Conservation (phyloP, 2,113 vertebrate species). For the Paramisgurnus dabryanus region DNA sequence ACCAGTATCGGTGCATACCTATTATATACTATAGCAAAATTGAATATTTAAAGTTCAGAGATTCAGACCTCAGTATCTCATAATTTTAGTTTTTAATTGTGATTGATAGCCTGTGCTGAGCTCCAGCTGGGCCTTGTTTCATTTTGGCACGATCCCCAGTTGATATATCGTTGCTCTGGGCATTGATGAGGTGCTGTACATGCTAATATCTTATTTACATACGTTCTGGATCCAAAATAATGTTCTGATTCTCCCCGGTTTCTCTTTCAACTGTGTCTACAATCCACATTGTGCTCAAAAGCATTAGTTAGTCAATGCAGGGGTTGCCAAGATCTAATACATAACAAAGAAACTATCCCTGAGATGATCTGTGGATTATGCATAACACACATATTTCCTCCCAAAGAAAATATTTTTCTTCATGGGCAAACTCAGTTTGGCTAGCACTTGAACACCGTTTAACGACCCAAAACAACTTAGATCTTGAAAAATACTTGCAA, state of each 20-base stretch:
- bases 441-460: neutral
- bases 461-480: too few species aligned
- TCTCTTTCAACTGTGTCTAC: neutral
- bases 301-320: neutral
- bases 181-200: slow-evolving; percentile 5
- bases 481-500: too few species aligned
- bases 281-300: slow-evolving; percentile 13
- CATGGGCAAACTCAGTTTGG: neutral
- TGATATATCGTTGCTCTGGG: slow-evolving; percentile 21
- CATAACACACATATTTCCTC: neutral
- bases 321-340: neutral
- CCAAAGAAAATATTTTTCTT: neutral
- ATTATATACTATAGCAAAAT: too few species aligned
- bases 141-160: slow-evolving; percentile 21
- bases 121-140: slow-evolving; percentile 28
- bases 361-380: slow-evolving; percentile 4
- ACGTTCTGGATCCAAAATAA: slow-evolving; percentile 32
- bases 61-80: neutral
- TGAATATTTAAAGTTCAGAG: neutral
- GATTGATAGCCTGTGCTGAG: slow-evolving; percentile 11
- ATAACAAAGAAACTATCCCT: neutral
- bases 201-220: slow-evolving; percentile 36
- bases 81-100: slow-evolving; percentile 6
- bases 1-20: too few species aligned
- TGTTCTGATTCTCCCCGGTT: slow-evolving; percentile 5